Conservation (phyloP, 2,888 invertebrate genomes). For the Yponomeuta cagnagella region DNA sequence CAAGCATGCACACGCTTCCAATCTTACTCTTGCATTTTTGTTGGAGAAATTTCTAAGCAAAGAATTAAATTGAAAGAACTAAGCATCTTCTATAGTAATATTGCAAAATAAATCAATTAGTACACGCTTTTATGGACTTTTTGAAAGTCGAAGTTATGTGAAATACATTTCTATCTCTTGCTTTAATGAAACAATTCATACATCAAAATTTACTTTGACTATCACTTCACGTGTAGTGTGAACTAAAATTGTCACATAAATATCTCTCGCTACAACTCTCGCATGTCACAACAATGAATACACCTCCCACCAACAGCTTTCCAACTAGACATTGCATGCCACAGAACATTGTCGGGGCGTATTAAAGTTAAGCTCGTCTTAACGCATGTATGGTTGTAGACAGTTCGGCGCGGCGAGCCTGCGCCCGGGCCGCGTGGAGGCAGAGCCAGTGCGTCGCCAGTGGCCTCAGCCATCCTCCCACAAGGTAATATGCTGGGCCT, state of each 20-base stretch:
- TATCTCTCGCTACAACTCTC: too few relatives aligned
- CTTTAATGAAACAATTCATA: too few relatives aligned
- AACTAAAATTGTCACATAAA: too few relatives aligned
- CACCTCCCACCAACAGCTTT: slow-evolving; percentile 4
- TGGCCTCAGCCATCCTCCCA: slow-evolving; percentile 75
- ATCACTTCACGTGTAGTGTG: too few relatives aligned
- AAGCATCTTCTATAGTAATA: too few relatives aligned
- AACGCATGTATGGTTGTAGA: slow-evolving; percentile 88
- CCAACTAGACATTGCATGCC: slow-evolving; percentile 4
- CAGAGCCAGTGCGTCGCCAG: slow-evolving; percentile 89
- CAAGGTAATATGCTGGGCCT: slow-evolving; percentile 41
- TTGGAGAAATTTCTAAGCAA: too few relatives aligned
- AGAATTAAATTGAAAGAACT: too few relatives aligned
- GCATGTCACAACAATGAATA: background rate
- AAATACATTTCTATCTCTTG: background rate
- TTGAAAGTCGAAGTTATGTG: background rate
- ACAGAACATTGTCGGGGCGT: slow-evolving; percentile 1
- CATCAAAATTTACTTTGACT: too few relatives aligned
- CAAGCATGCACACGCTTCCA: background rate
- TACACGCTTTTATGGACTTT: background rate
- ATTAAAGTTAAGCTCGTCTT: slow-evolving; percentile 52
- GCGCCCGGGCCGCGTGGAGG: slow-evolving; percentile 88
- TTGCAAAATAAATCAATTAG: too few relatives aligned
- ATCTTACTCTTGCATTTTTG: background rate
- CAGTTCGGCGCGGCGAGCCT: slow-evolving; percentile 92